These are phyloP conservation scores for Monopis laevigella DNA, from an alignment of 2,888 invertebrate species.

Conservation along the genomic window DNA sequence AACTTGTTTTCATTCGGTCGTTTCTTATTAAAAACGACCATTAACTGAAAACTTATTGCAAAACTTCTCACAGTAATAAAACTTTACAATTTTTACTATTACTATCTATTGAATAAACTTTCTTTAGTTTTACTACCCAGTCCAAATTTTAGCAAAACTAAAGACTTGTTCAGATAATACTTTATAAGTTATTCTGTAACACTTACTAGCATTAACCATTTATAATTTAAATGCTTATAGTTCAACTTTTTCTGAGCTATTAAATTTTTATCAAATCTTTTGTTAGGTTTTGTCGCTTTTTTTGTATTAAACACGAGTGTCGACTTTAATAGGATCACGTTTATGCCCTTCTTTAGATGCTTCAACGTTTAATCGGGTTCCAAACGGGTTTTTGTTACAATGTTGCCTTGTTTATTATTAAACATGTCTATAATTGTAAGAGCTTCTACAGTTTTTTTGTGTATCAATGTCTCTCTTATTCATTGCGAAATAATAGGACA, in stretches of 20 bases:
- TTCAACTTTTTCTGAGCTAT: constrained; percentile 9
- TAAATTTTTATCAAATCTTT: neutral
- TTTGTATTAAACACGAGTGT: constrained; percentile 1
- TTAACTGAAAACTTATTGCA: constrained; percentile 11
- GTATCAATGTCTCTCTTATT: no score
- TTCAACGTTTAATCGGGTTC: constrained; percentile 28
- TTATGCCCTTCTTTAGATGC: no score
- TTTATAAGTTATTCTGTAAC: neutral
- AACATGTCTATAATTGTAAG: constrained; percentile 21
- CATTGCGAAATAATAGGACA: no score
- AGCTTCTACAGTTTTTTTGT: no score
- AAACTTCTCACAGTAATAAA: constrained; percentile 15
- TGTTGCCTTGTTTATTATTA: constrained; percentile 65
- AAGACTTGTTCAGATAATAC: neutral
- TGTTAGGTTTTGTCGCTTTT: constrained; percentile 2
- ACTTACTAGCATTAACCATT: constrained; percentile 34
- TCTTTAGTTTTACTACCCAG: constrained; percentile 11
- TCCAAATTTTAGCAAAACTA: constrained; percentile 1
- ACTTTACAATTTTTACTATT: neutral
- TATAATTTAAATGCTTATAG: constrained; percentile 46
- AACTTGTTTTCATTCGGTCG: constrained; percentile 1
- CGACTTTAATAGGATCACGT: no score
- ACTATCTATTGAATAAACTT: constrained; percentile 2
- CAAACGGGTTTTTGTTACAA: constrained; percentile 43
- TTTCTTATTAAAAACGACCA: neutral